Conservation (phyloP, 2,888 invertebrate genomes). For the Xestoiulus laeticollis region DNA sequence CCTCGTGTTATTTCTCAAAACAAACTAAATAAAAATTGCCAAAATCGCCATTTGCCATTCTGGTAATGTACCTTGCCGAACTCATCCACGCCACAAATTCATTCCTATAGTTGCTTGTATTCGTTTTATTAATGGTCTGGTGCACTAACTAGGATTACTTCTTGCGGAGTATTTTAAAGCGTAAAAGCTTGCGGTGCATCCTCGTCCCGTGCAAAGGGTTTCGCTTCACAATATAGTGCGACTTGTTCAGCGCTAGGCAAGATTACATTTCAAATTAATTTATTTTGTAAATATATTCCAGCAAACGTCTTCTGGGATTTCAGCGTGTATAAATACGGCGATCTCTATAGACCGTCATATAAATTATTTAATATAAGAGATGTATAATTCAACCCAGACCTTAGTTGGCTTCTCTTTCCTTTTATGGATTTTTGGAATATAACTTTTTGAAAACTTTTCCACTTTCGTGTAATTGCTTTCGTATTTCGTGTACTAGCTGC, state of each 20-base stretch:
- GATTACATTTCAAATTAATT: conserved; percentile 40
- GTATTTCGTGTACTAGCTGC: neutral
- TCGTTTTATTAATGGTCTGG: conserved; percentile 24
- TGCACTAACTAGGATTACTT: conserved; percentile 40
- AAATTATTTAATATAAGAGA: conserved; percentile 43
- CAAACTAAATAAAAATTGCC: neutral
- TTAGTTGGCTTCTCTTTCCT: conserved; percentile 36
- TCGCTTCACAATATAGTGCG: neutral
- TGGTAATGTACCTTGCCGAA: neutral
- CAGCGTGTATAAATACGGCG: neutral
- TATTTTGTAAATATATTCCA: conserved; percentile 39
- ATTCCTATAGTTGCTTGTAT: neutral
- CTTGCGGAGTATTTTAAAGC: neutral
- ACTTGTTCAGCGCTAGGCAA: neutral
- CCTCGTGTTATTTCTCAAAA: neutral
- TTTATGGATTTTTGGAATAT: conserved; percentile 28
- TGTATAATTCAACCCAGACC: conserved; percentile 2
- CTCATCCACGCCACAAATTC: neutral
- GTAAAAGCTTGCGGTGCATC: neutral
- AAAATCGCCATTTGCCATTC: neutral
- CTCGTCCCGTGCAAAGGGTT: neutral
- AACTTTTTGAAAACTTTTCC: conserved; percentile 3
- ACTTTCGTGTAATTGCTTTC: conserved; percentile 39
- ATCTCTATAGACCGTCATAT: conserved; percentile 33
- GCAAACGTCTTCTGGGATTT: conserved; percentile 10